A percentile compares a stretch with the other conserved stretches of the same genome.
These are phyloP conservation scores for Strongylocentrotus purpuratus DNA, from an alignment of 35 echinoderm and acorn worm genomes.

Conservation along the genomic window DNA sequence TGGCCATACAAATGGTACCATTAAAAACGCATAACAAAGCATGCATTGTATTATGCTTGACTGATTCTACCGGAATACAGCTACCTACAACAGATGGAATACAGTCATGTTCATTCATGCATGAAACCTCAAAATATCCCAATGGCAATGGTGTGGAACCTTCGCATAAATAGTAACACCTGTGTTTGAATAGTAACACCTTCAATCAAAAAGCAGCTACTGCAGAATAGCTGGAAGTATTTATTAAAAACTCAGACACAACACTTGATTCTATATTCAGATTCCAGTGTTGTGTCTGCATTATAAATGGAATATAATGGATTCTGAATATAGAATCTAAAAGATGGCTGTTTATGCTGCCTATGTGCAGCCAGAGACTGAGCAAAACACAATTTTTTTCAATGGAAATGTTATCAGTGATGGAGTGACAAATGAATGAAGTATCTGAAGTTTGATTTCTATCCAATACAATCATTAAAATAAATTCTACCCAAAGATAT, in stretches of 20 bases:
- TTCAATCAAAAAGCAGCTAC: not conserved
- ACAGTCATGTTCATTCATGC: not conserved
- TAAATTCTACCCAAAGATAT: not conserved
- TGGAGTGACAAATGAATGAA: not conserved
- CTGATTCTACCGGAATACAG: not conserved
- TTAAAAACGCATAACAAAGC: not conserved
- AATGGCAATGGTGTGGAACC: not conserved
- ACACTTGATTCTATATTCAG: not conserved
- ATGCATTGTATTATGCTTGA: not conserved
- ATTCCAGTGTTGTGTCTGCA: not conserved
- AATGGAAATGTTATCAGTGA: no score
- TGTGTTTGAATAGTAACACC: not conserved
- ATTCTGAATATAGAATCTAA: no score
- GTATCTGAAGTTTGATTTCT: no score
- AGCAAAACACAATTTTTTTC: no score
- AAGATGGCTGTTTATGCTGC: not conserved
- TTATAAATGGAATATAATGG: no score
- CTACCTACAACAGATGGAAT: not conserved
- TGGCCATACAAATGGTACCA: not conserved
- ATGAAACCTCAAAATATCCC: not conserved
- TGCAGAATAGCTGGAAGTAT: not conserved
- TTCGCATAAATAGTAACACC: not conserved
- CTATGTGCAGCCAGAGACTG: not conserved
- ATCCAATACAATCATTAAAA: no score
- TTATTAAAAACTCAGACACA: not conserved